These are phyloP conservation scores for Oncorhynchus keta DNA, from an alignment of 2,113 vertebrate genomes.

Conservation along the genomic window DNA sequence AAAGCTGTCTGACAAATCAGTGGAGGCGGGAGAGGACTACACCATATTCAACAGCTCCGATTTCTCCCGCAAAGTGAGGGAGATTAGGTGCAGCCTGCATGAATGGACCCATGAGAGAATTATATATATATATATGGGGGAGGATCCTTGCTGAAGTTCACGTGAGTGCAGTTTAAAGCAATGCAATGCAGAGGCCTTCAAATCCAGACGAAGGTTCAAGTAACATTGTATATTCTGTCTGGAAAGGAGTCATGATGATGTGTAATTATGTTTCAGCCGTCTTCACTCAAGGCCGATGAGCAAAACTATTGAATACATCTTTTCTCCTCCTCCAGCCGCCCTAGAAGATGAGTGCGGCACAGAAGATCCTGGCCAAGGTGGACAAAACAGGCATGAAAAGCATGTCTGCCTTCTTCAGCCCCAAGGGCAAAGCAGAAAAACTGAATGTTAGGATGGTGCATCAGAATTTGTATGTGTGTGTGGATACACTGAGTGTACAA, in stretches of 20 bases:
- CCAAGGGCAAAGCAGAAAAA: constrained; percentile 83
- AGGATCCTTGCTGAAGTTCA: background rate
- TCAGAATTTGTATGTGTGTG: background rate
- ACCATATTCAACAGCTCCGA: constrained; percentile 90
- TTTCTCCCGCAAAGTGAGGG: constrained; percentile 87
- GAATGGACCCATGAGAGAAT: no score
- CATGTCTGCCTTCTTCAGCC: constrained; percentile 89
- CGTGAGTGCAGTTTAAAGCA: background rate
- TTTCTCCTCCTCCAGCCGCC: constrained; percentile 70
- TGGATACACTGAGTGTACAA: no score
- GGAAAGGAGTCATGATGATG: constrained; percentile 12
- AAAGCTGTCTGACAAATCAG: constrained; percentile 84
- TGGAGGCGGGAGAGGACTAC: constrained; percentile 92
- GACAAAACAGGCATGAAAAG: constrained; percentile 97
- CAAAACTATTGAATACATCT: constrained; percentile 25
- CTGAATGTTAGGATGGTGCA: background rate
- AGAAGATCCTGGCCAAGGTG: constrained; percentile 94
- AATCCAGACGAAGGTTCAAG: constrained; percentile 1
- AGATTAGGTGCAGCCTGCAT: background rate
- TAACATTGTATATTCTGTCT: constrained; percentile 14
- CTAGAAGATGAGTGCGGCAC: constrained; percentile 92
- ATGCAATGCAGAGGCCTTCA: background rate
- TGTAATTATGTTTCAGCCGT: constrained; percentile 22
- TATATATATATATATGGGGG: no score
- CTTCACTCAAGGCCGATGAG: constrained; percentile 9